A percentile compares a stretch with the other conserved stretches of the same genome.
Conservation (phyloP, 2,888 invertebrate species). For the Dyspetes luteomarginatus region DNA sequence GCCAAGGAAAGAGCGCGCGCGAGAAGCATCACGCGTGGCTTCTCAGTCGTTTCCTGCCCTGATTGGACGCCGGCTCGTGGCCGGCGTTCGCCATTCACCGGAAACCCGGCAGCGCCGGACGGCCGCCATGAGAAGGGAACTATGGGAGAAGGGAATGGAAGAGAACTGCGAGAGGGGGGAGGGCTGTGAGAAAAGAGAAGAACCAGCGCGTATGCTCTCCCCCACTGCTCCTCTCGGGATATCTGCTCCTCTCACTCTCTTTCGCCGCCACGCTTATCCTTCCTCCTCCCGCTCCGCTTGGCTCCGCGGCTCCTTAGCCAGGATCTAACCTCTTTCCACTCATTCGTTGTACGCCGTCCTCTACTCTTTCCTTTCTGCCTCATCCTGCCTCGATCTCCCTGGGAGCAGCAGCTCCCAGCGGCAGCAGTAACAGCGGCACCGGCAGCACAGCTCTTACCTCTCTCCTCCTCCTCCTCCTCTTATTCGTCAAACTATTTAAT, state of each 20-base stretch:
- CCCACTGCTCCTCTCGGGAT: constrained; percentile 38
- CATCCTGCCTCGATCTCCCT: constrained; percentile 42
- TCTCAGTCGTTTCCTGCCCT: constrained; percentile 80
- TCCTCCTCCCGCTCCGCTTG: constrained; percentile 21
- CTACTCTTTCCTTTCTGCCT: constrained; percentile 43
- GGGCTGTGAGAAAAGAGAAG: constrained; percentile 9
- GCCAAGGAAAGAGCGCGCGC: constrained; percentile 56
- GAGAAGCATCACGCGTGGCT: constrained; percentile 80
- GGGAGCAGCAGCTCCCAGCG: constrained; percentile 56
- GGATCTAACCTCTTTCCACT: constrained; percentile 28
- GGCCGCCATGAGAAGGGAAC: constrained; percentile 53
- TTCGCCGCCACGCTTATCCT: constrained; percentile 57
- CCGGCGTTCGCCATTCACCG: constrained; percentile 81
- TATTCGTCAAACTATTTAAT: constrained; percentile 54
- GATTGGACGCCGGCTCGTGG: constrained; percentile 83
- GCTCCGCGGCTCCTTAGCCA: constrained; percentile 38
- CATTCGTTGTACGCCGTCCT: neutral
- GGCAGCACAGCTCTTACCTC: constrained; percentile 42
- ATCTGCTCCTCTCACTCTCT: constrained; percentile 41
- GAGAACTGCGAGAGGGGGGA: neutral
- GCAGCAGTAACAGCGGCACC: constrained; percentile 36
- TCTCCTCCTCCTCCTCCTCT: constrained; percentile 46
- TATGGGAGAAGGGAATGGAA: constrained; percentile 1
- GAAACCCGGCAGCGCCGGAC: constrained; percentile 74
- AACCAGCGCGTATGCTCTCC: constrained; percentile 45